Conservation (phyloP, 2,113 vertebrate species). For the Pteruthius melanotis region DNA sequence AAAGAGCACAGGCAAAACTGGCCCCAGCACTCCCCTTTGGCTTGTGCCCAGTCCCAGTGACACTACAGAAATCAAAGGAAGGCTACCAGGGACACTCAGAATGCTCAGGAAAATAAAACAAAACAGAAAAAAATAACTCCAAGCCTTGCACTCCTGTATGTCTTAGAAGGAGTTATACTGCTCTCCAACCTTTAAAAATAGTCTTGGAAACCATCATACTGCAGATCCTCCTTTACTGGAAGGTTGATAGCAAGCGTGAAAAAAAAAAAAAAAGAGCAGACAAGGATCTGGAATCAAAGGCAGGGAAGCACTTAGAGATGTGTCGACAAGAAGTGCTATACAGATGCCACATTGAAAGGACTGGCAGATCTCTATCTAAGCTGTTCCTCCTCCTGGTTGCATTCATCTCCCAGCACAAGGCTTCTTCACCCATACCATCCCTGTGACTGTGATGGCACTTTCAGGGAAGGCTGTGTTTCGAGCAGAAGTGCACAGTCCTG, state of each 20-base stretch:
- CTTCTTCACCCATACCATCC: background rate
- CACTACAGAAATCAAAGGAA: background rate
- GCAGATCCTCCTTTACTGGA: background rate
- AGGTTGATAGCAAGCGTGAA: background rate
- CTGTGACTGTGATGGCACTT: background rate
- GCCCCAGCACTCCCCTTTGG: background rate
- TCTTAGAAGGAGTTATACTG: background rate
- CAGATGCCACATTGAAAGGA: background rate
- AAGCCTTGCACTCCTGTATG: background rate
- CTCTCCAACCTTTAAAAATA: constrained; percentile 17
- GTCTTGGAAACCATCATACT: background rate
- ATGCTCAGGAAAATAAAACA: background rate
- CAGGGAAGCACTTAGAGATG: background rate
- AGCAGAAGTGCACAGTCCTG: background rate
- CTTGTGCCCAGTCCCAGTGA: background rate
- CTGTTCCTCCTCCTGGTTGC: constrained; percentile 15
- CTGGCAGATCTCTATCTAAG: constrained; percentile 39
- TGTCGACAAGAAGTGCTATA: constrained; percentile 11
- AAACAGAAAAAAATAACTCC: background rate
- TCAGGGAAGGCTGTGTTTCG: background rate
- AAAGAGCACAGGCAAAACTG: background rate
- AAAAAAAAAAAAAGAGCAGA: constrained; percentile 4
- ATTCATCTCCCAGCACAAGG: background rate
- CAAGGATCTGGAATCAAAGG: constrained; percentile 34
- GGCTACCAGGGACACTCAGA: background rate